Conservation (phyloP, 2,888 invertebrate species). For the Himalopsyche kuldschensis region DNA sequence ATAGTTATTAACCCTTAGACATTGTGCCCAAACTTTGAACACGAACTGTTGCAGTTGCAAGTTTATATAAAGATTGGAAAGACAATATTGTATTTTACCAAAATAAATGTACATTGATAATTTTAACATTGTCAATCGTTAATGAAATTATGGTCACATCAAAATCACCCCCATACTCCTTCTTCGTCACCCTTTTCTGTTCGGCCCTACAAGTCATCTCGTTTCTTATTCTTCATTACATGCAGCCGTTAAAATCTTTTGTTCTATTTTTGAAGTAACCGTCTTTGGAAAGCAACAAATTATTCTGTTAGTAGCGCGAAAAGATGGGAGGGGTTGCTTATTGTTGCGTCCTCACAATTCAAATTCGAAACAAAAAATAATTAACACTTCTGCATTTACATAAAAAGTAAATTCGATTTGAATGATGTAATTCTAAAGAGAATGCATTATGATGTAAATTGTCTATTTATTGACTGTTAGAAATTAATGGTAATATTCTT, state of each 20-base stretch:
- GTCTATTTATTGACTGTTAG: too few species aligned
- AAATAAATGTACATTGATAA: not conserved
- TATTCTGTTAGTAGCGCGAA: constrained; percentile 28
- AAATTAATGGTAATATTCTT: too few species aligned
- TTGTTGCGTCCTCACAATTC: constrained; percentile 10
- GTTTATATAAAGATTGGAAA: too few species aligned
- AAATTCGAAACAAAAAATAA: constrained; percentile 26
- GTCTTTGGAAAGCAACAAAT: constrained; percentile 38
- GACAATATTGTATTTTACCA: too few species aligned
- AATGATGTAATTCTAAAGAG: not conserved
- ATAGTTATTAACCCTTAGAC: too few species aligned
- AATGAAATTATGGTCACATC: not conserved
- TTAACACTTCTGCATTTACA: constrained; percentile 11
- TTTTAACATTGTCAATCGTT: too few species aligned
- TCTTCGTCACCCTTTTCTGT: not conserved
- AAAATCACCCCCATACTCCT: not conserved
- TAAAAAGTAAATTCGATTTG: not conserved
- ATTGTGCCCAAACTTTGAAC: too few species aligned
- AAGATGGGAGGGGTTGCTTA: not conserved
- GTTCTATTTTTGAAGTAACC: constrained; percentile 28
- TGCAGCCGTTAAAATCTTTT: constrained; percentile 33
- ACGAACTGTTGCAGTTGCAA: too few species aligned
- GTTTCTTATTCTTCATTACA: constrained; percentile 35
- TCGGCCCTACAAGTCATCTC: constrained; percentile 17
- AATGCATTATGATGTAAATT: not conserved